A percentile compares a stretch with the other conserved stretches of the same genome.
phyloP scores from a whole-genome alignment of 1,140 invertebrate species.

The Rhagoletis zephyria region DNA sequence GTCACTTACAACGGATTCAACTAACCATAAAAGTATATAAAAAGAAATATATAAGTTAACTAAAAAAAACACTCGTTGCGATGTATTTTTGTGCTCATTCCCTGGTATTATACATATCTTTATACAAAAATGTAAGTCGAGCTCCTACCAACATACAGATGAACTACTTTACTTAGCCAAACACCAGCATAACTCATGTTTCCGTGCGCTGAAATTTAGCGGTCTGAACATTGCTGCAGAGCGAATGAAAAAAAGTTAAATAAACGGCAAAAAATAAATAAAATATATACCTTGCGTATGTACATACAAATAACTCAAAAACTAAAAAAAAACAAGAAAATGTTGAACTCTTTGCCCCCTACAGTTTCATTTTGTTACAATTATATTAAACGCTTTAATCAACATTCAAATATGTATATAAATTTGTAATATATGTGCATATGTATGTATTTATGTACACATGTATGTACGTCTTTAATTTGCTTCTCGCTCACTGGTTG shows the following conservation, averaged over 20 bases:
- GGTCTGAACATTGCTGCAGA: neutral
- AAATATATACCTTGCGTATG: neutral
- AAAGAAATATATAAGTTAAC: neutral
- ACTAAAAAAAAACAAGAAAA: neutral
- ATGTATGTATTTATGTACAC: neutral
- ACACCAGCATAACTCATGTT: constrained; percentile 38
- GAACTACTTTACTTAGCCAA: neutral
- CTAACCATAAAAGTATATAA: neutral
- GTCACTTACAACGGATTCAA: constrained; percentile 38
- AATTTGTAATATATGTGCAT: neutral
- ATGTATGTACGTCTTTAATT: neutral
- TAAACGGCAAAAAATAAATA: neutral
- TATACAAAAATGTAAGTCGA: neutral
- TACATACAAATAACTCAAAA: too few relatives aligned
- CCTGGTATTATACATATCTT: neutral
- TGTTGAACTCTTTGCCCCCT: neutral
- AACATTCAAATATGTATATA: neutral
- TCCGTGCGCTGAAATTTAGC: constrained; percentile 20
- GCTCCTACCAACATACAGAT: constrained; percentile 34
- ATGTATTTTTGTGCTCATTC: too few relatives aligned
- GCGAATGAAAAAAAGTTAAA: neutral
- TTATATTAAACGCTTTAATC: constrained; percentile 42
- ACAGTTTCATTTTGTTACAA: constrained; percentile 20
- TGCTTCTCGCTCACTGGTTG: constrained; percentile 34
- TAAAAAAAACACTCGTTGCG: too few relatives aligned